These are phyloP conservation scores for Megaceryle torquata DNA, from an alignment of 2,113 vertebrate genomes.

Conservation along the genomic window DNA sequence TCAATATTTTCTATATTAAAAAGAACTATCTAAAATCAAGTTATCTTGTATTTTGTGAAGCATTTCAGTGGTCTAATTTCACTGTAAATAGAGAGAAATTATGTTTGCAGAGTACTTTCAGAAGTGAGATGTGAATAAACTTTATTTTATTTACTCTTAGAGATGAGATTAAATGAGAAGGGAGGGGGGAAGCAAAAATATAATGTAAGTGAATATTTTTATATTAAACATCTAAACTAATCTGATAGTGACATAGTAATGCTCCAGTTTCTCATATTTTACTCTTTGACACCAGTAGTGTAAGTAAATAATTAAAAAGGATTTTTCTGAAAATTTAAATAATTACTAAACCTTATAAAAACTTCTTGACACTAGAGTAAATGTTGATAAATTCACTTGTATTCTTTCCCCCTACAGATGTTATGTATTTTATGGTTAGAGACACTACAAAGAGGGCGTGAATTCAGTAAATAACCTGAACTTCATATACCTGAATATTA, in stretches of 20 bases:
- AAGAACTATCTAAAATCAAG: not conserved
- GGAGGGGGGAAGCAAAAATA: not conserved
- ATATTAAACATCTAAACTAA: not conserved
- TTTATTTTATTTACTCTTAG: not conserved
- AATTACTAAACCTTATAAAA: not conserved
- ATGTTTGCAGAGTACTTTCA: not conserved
- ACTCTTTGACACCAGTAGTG: not conserved
- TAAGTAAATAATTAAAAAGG: not conserved
- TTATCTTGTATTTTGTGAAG: not conserved
- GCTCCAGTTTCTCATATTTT: not conserved
- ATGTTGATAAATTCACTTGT: not conserved
- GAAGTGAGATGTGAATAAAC: not conserved
- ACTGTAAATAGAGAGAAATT: not conserved
- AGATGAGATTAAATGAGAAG: not conserved
- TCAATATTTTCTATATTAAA: not conserved
- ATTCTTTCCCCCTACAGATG: not conserved
- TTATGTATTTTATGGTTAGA: not conserved
- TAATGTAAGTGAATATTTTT: not conserved
- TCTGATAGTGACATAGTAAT: not conserved
- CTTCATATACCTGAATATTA: not conserved
- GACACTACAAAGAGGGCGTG: not conserved
- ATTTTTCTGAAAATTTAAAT: not conserved
- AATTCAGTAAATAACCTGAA: not conserved
- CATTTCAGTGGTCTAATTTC: not conserved
- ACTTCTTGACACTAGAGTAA: not conserved